Evolutionary conservation across 2,113 vertebrate genomes (phyloP).

Genomic region (Vulpes ferrilata): DNA sequence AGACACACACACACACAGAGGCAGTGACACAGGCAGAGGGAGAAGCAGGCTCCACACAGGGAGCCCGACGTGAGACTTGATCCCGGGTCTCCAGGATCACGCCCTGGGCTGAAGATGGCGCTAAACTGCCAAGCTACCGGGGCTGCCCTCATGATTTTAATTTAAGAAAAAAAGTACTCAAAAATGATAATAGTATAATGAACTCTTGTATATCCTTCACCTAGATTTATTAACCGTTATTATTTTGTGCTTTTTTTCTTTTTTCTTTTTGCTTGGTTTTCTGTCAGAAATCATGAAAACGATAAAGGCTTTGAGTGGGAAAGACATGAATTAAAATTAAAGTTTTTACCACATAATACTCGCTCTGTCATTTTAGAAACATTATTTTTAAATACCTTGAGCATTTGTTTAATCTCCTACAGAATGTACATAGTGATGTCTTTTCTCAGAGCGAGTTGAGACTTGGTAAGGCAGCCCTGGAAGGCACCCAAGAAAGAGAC

Average conservation of each 20-base stretch:
- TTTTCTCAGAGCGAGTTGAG: background rate
- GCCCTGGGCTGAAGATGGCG: too few species aligned
- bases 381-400: constrained; percentile 2
- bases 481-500: background rate
- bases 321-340: background rate
- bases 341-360: background rate
- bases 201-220: background rate
- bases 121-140: too few species aligned
- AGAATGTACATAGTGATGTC: background rate
- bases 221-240: background rate
- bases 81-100: too few species aligned
- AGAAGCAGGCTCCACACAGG: too few species aligned
- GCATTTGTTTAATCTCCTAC: constrained; percentile 8
- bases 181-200: background rate
- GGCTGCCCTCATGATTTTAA: background rate
- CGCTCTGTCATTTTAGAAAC: background rate
- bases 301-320: background rate
- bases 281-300: background rate
- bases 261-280: background rate
- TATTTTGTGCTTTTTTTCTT: background rate
- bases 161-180: background rate
- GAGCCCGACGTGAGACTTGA: too few species aligned
- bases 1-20: too few species aligned
- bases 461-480: background rate
- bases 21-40: too few species aligned